Evolutionary conservation across 2,888 invertebrate species (phyloP).

Genomic region (Sinodicranocentrus sp.): DNA sequence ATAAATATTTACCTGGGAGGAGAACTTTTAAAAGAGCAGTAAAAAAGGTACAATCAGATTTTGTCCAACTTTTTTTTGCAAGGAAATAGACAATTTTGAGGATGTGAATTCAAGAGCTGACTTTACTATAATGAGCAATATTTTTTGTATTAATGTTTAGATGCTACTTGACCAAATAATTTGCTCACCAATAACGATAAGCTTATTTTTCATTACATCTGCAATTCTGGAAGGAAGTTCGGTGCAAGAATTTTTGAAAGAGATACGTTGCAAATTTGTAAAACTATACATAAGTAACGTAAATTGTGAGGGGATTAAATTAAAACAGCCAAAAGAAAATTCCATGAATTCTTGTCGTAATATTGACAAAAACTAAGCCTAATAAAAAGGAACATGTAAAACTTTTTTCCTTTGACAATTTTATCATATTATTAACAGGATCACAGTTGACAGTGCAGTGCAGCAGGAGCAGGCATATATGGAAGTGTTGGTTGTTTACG

Average conservation of each 20-base stretch:
- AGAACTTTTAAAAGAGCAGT: constrained; percentile 83
- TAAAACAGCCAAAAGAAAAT: too few species aligned
- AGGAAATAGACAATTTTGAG: constrained; percentile 76
- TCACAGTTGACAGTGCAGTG: too few species aligned
- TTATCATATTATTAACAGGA: too few species aligned
- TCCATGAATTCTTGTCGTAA: too few species aligned
- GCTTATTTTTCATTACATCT: constrained; percentile 87
- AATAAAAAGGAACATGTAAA: too few species aligned
- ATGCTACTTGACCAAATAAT: constrained; percentile 89
- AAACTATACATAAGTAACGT: too few species aligned
- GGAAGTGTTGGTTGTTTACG: too few species aligned
- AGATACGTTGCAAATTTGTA: constrained; percentile 87
- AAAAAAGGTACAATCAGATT: constrained; percentile 87
- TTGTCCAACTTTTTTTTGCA: too few species aligned
- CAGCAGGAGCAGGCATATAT: too few species aligned
- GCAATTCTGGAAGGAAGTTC: constrained; percentile 85
- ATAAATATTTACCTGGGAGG: constrained; percentile 85
- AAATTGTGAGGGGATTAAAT: too few species aligned
- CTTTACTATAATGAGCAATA: not conserved
- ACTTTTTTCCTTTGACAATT: too few species aligned
- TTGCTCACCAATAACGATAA: constrained; percentile 85
- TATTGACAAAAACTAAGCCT: too few species aligned
- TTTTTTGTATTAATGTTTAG: constrained; percentile 42
- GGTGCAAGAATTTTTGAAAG: constrained; percentile 82
- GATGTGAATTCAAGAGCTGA: not conserved